A percentile compares a stretch with the other conserved stretches of the same genome.
These are phyloP conservation scores for Porites australiensis DNA, from an alignment of 64 coral and sea anemone species.

Conservation along the genomic window DNA sequence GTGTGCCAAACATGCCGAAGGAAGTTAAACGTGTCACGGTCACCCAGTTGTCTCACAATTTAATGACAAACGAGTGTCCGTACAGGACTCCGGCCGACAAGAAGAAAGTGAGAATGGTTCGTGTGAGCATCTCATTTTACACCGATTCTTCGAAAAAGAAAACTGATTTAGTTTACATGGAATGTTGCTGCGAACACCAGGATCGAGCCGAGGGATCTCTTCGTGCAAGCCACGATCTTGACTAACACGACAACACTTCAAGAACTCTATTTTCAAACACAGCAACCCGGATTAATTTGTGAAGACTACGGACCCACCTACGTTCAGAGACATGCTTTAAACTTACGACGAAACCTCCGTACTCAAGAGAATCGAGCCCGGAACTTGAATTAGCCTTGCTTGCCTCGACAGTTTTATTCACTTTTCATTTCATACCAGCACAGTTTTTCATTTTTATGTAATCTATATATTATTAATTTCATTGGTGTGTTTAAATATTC, in stretches of 20 bases:
- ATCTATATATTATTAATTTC: too few species aligned
- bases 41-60: conserved; percentile 18
- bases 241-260: background rate
- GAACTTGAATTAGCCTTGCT: too few species aligned
- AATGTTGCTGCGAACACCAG: conserved; percentile 54
- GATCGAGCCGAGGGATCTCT: conserved; percentile 33
- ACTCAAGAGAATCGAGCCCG: too few species aligned
- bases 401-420: too few species aligned
- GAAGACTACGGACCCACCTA: too few species aligned
- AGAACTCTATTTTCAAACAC: too few species aligned
- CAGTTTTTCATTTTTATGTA: too few species aligned
- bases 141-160: conserved; percentile 31
- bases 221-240: background rate
- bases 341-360: too few species aligned
- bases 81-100: conserved; percentile 23
- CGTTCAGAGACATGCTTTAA: too few species aligned
- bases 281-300: too few species aligned
- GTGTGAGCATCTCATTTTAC: conserved; percentile 24
- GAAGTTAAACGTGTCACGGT: conserved; percentile 40
- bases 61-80: conserved; percentile 42
- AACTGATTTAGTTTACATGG: background rate
- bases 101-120: conserved; percentile 61
- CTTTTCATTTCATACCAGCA: too few species aligned
- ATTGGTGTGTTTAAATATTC: too few species aligned
- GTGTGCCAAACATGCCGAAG: background rate